Evolutionary conservation across 2,888 invertebrate species (phyloP).

Genomic region (Taphrorychus bicolor): DNA sequence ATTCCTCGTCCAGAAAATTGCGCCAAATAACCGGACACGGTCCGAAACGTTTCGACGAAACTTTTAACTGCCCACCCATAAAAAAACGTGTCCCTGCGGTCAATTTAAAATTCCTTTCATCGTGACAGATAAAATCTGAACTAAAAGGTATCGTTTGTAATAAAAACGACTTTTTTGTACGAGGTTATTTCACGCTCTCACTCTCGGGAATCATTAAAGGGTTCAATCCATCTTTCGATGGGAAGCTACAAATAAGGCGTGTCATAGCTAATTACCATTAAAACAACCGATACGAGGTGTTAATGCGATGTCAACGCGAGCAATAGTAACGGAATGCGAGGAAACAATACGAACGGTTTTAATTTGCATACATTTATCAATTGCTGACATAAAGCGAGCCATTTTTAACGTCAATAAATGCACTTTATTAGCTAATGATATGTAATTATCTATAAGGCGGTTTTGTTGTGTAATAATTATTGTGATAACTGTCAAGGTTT

Average conservation of each 20-base stretch:
- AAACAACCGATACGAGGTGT: slow-evolving; percentile 7
- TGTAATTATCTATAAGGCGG: too few relatives aligned
- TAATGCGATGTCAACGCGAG: slow-evolving; percentile 15
- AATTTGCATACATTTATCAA: slow-evolving; percentile 16
- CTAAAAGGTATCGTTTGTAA: not conserved
- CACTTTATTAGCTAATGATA: not conserved
- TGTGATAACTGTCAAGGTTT: not conserved
- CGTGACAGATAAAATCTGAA: not conserved
- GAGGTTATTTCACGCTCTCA: not conserved
- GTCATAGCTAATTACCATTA: not conserved
- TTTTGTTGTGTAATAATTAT: too few relatives aligned
- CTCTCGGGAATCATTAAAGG: too few relatives aligned
- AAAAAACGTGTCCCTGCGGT: not conserved
- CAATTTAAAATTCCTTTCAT: slow-evolving; percentile 3
- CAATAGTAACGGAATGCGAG: slow-evolving; percentile 6
- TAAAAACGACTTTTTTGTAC: not conserved
- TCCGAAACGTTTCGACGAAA: not conserved
- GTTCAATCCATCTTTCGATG: too few relatives aligned
- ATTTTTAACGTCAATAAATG: not conserved
- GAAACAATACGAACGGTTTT: slow-evolving; percentile 17
- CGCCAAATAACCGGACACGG: not conserved
- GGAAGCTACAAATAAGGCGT: not conserved
- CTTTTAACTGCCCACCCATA: not conserved
- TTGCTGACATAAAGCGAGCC: not conserved
- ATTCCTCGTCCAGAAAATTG: slow-evolving; percentile 6